phyloP scores from a whole-genome alignment of 2,888 invertebrate species.

The Acanthosoma haemorrhoidale region DNA sequence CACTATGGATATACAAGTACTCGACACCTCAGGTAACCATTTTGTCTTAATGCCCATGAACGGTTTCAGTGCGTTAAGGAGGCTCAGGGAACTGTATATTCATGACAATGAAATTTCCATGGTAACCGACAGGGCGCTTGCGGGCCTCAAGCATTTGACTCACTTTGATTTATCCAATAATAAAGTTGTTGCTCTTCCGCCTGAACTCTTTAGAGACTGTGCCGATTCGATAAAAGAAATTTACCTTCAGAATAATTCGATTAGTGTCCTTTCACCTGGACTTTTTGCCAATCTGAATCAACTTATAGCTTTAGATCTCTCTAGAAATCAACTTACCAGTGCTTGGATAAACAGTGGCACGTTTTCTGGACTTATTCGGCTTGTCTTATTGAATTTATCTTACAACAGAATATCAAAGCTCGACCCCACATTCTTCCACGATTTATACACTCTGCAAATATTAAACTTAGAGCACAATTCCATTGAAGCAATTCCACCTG shows the following conservation, averaged over 20 bases:
- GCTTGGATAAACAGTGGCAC: conserved; percentile 80
- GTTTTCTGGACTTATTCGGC: conserved; percentile 79
- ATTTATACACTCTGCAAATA: conserved; percentile 78
- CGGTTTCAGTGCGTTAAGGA: conserved; percentile 72
- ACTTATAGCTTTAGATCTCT: conserved; percentile 74
- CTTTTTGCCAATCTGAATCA: conserved; percentile 80
- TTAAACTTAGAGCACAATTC: conserved; percentile 80
- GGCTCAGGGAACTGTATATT: conserved; percentile 72
- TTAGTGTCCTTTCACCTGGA: conserved; percentile 76
- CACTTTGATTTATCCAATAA: conserved; percentile 86
- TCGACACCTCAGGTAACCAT: conserved; percentile 80
- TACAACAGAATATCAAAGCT: conserved; percentile 75
- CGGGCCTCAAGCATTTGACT: conserved; percentile 73
- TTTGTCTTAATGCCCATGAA: conserved; percentile 75
- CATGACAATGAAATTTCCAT: conserved; percentile 85
- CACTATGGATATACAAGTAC: conserved; percentile 70
- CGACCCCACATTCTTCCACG: conserved; percentile 76
- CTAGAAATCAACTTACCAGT: conserved; percentile 78
- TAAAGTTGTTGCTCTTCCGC: conserved; percentile 80
- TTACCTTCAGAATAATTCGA: conserved; percentile 85
- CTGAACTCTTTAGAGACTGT: conserved; percentile 75
- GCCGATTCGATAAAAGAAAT: conserved; percentile 77
- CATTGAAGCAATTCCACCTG: conserved; percentile 75
- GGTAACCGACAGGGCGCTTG: conserved; percentile 77
- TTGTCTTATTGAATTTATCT: conserved; percentile 80